Base-by-base conservation (phyloP, 2,797 vertebrate species). In the Cyclopterus lumpus region DNA sequence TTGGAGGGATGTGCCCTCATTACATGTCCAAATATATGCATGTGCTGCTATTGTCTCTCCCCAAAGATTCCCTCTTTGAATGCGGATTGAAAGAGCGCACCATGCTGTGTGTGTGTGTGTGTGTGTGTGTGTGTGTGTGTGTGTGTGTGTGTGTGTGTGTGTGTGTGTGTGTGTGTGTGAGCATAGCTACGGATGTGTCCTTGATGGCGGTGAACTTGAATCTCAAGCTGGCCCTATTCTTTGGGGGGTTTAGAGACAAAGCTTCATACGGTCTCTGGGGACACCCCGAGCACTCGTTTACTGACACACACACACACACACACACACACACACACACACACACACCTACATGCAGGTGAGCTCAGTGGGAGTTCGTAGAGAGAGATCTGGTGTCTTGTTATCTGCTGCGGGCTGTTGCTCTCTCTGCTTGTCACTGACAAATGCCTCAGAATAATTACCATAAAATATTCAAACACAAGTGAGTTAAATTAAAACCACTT, bases 21-120 rank as follows among this genome's bases (percentile, higher is more conserved):
- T 92, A 87, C 81, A 76, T 75, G 82, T 88, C 80, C 86, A 89
- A 88, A 90, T 90, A 88, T 89, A 91, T 91, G 73, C 88, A 85
- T 89, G 82, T 64, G 75, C 76, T 71, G 81, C 84, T 70, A 80
- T 83, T 88, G 86, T 86, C 71, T 80, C 65, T 86, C 82, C 82
- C 83, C 36, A 36, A 81, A 87, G 83, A 86, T 54, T 69, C 67
- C 57, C 57, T 75, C 55, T 79, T 74, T 83, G 70, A 75, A 84
- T 83, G 73, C 32, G 12, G 71, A 73, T 58, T 69, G 40, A 73
- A 81, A 73, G 58, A 3, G 12, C 8, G 18, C 34, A 30, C 34
- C 44, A 49, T 49, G 55, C 44, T 71, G 59, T 60, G 49, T 63
- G 63, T 74, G 55, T 55, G 55, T 57, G 62, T 49, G 62, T 38